Base-by-base conservation (phyloP, 1,140 invertebrate species). In the Uloborus diversus region DNA sequence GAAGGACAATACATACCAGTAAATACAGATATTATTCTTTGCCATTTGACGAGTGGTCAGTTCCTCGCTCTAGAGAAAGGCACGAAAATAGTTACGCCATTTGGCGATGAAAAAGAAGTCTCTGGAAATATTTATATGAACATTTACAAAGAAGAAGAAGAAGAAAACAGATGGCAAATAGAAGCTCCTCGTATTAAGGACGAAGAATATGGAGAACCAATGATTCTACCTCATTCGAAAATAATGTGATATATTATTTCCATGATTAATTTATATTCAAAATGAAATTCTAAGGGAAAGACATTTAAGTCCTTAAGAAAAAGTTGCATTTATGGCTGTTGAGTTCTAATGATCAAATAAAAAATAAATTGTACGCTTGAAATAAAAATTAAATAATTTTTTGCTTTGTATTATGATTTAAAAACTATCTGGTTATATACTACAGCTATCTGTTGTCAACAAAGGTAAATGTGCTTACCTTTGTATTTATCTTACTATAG, bases 41-140 rank as follows among this genome's bases (percentile, higher is more conserved):
- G 14, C 3, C 35, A 73, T 11, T 0, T 73, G 5, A 7, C 42
- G 0, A 62, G 35, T 0, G 70, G 70, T 0, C 33, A 62, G 20
- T 28, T 49, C 51, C 17, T 73, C 3, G 70, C 70, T 1, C 1
- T 73, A 1, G 70, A 73, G 42, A 62, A 13, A 49, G 27, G 27
- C 3, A 62, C 70, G 1, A 7, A 20, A 9, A 49, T 73, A 23
- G 35, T 28, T 9, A 73, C 70, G 4, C n/a, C 57, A 11, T 5
- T 73, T n/a, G 70, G 70, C 23, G 11, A 62, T 27, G 70, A 73
- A 17, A 62, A 49, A 33, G 70, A 73, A 33, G 35, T 73, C 3
- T 62, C 70, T 30, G 70, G 56, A 23, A 56, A 73, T 25, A 20
- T 17, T 32, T 73, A 73, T 20, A 2, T 27, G n/a, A 35, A 73